Conservation (phyloP, 2,797 vertebrate species). For the Crotalus adamanteus region DNA sequence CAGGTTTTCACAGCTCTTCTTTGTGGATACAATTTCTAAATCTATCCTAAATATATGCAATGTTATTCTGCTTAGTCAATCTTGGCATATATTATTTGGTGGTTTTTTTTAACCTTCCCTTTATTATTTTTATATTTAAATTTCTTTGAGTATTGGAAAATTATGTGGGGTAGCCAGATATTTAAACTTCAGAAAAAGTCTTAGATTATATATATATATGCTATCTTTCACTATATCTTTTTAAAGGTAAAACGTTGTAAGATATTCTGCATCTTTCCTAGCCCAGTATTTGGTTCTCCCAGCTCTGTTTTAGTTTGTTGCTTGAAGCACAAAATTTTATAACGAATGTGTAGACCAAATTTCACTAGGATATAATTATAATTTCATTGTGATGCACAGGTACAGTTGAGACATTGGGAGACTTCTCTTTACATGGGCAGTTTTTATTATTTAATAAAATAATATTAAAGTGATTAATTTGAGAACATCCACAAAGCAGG, state of each 20-base stretch:
- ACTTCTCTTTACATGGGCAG: neutral
- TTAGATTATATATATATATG: neutral
- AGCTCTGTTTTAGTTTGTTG: neutral
- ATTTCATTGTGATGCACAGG: neutral
- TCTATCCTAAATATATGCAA: neutral
- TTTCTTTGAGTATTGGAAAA: neutral
- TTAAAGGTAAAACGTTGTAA: neutral
- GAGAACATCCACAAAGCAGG: neutral
- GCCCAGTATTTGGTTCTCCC: neutral
- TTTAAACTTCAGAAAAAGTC: constrained; percentile 5
- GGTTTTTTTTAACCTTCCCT: neutral
- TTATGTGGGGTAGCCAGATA: neutral
- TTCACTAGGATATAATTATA: neutral
- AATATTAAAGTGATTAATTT: neutral
- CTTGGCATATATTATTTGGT: neutral
- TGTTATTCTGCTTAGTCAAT: neutral
- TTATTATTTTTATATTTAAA: neutral
- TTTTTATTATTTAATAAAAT: neutral
- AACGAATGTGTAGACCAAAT: neutral
- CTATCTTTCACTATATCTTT: neutral
- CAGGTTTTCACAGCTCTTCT: neutral
- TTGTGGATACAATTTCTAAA: neutral
- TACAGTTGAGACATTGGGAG: neutral
- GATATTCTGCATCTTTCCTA: neutral
- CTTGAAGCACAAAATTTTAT: neutral